These are phyloP conservation scores for Varecia variegata DNA, from an alignment of 2,797 vertebrate species.

Conservation along the genomic window DNA sequence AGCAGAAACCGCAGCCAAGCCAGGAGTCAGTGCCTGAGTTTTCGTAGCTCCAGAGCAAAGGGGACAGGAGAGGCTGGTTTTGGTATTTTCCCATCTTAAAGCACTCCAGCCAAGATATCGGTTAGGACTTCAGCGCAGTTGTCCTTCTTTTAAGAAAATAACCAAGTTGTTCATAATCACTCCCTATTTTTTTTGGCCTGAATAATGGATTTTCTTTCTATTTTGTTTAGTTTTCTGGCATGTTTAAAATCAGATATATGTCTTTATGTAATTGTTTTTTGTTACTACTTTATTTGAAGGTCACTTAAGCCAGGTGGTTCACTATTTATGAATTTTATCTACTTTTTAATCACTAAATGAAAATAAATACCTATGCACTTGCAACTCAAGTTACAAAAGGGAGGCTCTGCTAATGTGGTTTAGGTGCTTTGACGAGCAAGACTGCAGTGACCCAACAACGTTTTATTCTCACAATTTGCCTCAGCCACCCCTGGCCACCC, in stretches of 20 bases:
- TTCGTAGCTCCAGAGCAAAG: not conserved
- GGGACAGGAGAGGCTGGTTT: not conserved
- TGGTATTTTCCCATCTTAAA: not conserved
- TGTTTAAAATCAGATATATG: conserved; percentile 31
- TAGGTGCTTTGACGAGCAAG: not conserved
- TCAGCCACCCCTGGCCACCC: rapidly evolving
- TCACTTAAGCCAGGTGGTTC: not conserved
- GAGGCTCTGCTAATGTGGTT: rapidly evolving
- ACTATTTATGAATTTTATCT: conserved; percentile 55
- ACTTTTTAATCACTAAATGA: conserved; percentile 5
- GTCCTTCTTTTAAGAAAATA: conserved; percentile 26
- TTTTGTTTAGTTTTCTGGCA: conserved; percentile 51
- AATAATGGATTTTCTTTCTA: conserved; percentile 14
- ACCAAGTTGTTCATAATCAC: not conserved
- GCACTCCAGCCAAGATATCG: not conserved
- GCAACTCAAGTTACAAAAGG: conserved; percentile 6
- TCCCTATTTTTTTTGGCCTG: not conserved
- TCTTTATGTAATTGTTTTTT: conserved; percentile 57
- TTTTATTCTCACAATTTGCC: not conserved
- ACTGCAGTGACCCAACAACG: not conserved
- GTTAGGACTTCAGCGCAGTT: not conserved
- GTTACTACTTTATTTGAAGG: conserved; percentile 1
- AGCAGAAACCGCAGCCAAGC: not conserved
- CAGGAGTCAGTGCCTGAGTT: not conserved
- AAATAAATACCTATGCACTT: conserved; percentile 40